Base-by-base conservation (phyloP, 2,797 vertebrate species). In the Paratrypauchen microcephalus region DNA sequence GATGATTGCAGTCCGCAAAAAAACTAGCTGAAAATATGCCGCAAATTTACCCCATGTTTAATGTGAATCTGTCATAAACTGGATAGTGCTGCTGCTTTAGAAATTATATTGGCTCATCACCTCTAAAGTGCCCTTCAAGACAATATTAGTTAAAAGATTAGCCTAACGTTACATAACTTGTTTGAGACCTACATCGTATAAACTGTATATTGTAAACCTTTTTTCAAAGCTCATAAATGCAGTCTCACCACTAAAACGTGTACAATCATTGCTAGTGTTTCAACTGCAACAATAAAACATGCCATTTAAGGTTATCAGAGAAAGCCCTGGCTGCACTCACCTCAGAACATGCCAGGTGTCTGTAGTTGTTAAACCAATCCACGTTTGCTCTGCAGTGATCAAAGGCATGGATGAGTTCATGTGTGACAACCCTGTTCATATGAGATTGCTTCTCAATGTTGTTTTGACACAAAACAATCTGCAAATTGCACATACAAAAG, bases 401-500 rank as follows among this genome's bases (percentile, higher is more conserved):
- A 52, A 97, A 99, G 0, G 97, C 95, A 3, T 99, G 98, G 68
- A 99, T 96, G 71, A 99, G 94, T 74, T 99, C 97, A 1, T 99
- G 97, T 0, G 95, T 93, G 57, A 98, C 96, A 57, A 99, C 96
- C 0, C 96, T 87, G 89, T 94, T 96, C 97, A 99, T 99, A 18
- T 97, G 96, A 4, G 94, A 87, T 89, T 99, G 96, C 24, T 92
- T 93, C 50, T 82, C 93, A 87, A 99, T 97, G 83, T 97, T 99
- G 89, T 99, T 99, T 92, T 99, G 96, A 88, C 98, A 99, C 76
- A 99, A 84, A 83, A 99, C 97, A 60, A 99, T 97, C 98, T 99
- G 85, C 0, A 79, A 83, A 56, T 1, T 21, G 72, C 39, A 1
- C 4, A 11, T 55, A 30, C 19, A 61, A 26, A 63, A 13, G 13